Conservation (phyloP, 2,888 invertebrate species). For the Empis stercorea region DNA sequence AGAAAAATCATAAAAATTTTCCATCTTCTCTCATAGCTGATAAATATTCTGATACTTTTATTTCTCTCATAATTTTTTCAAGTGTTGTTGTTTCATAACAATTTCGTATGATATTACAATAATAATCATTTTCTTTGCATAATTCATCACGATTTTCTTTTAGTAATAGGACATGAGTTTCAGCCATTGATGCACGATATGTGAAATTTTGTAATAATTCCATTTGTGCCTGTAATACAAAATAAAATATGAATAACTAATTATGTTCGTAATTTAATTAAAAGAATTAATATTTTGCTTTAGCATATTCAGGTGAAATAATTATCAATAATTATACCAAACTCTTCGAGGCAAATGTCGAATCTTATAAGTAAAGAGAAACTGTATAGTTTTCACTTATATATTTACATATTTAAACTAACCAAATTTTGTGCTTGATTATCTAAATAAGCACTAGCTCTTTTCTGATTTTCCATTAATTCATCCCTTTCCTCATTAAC, state of each 20-base stretch:
- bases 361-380: no score
- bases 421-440: no score
- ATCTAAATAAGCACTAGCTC: no score
- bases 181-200: background rate
- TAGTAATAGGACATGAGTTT: background rate
- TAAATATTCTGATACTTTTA: background rate
- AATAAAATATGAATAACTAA: no score
- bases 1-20: background rate
- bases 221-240: background rate
- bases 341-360: no score
- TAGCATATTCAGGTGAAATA: no score
- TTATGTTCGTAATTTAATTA: no score
- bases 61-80: background rate
- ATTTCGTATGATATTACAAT: background rate
- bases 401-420: no score
- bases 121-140: background rate
- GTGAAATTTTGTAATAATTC: background rate
- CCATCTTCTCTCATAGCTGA: no score
- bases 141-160: slow-evolving; percentile 1
- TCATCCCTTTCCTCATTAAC: background rate
- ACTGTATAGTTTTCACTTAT: no score
- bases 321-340: no score
- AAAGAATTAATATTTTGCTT: no score
- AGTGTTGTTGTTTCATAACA: background rate
- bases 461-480: background rate